Evolutionary conservation across 1,140 invertebrate species (phyloP), one percentile per base, ranked within the genome.

Genomic region (Liolophura sinensis): DNA sequence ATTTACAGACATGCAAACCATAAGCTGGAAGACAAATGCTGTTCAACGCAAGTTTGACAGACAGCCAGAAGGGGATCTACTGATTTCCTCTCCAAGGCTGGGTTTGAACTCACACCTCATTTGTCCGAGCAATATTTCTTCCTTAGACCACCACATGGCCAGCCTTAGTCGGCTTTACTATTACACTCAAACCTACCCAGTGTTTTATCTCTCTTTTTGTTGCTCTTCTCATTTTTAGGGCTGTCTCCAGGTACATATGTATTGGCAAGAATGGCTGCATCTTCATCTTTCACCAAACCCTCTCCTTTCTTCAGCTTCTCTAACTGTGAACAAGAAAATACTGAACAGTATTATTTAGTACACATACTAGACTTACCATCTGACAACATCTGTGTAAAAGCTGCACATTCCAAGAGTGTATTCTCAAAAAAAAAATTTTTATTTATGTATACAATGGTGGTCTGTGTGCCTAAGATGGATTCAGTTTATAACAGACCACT

Each of bases 201-300:
- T 20, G 71, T 60, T 66, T 72, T 78, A 64, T 81, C 76, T 65
- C 74, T 71, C 12, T 73, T 65, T 70, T 80, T 81, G 70, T 81
- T 81, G 69, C 74, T 80, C 65, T 82, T 82, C 58, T 73, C 72
- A 64, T 74, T 80, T 66, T 80, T 81, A 0, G 72, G 71, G 60
- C 71, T 75, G 57, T 80, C 71, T 64, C 78, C 75, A 22, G 81
- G 79, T 62, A 80, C 77, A 68, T 75, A 81, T 18, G 73, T 81
- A 63, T 82, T 82, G 25, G 78, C 79, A 55, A 73, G 64, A 49
- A 78, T 71, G 4, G 75, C 67, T 14, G 65, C 67, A 69, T 82
- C 79, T 60, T 76, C 72, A 46, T 79, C 78, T 70, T 80, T 82
- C 63, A 76, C 73, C 14, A 82, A 60, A 52, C 77, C 74, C 67